Evolutionary conservation across 2,113 vertebrate species (phyloP).

Genomic region (Ariopsis seemanni): DNA sequence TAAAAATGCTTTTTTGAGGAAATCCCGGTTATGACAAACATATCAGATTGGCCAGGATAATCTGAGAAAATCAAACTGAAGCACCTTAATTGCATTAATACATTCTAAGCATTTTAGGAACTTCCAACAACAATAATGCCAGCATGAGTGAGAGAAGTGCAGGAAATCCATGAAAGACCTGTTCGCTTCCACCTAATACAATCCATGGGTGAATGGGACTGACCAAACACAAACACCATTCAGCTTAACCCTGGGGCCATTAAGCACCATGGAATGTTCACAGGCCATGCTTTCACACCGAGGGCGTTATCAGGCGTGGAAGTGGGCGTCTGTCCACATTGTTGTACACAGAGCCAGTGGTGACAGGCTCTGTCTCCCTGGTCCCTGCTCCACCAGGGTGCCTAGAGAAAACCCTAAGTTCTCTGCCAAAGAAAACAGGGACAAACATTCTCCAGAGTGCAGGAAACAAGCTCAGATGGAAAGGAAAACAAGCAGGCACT

Average conservation of each 20-base stretch:
- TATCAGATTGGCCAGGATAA: background rate
- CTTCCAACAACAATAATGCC: background rate
- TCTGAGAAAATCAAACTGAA: background rate
- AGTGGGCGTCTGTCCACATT: constrained; percentile 64
- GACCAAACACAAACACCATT: constrained; percentile 64
- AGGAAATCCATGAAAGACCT: constrained; percentile 58
- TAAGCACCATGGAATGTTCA: constrained; percentile 66
- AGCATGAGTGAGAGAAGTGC: constrained; percentile 47
- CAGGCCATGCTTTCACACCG: constrained; percentile 59
- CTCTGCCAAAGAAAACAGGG: constrained; percentile 64
- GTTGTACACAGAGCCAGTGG: constrained; percentile 55
- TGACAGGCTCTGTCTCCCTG: constrained; percentile 14
- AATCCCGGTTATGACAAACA: background rate
- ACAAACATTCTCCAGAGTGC: constrained; percentile 46
- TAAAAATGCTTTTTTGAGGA: background rate
- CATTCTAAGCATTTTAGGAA: background rate
- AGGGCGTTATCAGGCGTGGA: constrained; percentile 68
- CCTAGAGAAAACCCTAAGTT: constrained; percentile 43
- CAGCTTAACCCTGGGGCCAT: constrained; percentile 55
- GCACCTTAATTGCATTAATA: background rate
- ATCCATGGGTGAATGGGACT: constrained; percentile 37
- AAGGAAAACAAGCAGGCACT: constrained; percentile 55
- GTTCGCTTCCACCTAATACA: constrained; percentile 52
- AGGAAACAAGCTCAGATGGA: constrained; percentile 61
- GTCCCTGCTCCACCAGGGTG: constrained; percentile 26